A percentile compares a stretch with the other conserved stretches of the same genome.
Evolutionary conservation across 1,140 invertebrate species (phyloP).

Genomic region (Sycobia sp.): DNA sequence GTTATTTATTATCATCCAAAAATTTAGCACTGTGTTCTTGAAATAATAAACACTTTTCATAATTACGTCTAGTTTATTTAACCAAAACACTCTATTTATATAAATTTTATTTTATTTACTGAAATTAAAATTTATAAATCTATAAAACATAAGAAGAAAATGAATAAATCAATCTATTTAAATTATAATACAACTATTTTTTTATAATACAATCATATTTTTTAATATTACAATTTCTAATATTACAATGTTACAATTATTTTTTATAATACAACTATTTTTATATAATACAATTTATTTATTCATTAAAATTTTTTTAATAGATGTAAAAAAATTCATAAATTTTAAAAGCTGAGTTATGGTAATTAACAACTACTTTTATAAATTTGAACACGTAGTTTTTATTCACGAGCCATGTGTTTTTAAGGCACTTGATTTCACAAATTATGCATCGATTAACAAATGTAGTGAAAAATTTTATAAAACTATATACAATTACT

Average conservation of each 20-base stretch:
- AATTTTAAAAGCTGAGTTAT: constrained; percentile 21
- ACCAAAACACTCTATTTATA: not conserved
- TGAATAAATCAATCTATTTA: no score
- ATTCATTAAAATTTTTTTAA: no score
- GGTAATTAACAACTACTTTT: constrained; percentile 8
- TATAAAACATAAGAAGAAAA: not conserved
- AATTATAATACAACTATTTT: no score
- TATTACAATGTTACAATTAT: no score
- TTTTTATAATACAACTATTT: no score
- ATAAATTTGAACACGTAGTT: constrained; percentile 25
- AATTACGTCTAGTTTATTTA: not conserved
- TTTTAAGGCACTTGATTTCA: constrained; percentile 32
- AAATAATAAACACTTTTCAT: constrained; percentile 31
- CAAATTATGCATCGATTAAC: constrained; percentile 21
- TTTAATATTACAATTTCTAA: no score
- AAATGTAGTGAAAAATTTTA: constrained; percentile 26
- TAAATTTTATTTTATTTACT: not conserved
- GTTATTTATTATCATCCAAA: constrained; percentile 10
- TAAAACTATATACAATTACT: constrained; percentile 30
- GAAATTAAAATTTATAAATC: no score
- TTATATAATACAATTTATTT: no score
- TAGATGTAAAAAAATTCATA: constrained; percentile 17
- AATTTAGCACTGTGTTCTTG: constrained; percentile 25
- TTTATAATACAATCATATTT: no score
- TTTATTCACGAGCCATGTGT: constrained; percentile 31